These are phyloP conservation scores for Pocillopora meandrina DNA, from an alignment of 92 coral and sea anemone species.

Conservation along the genomic window DNA sequence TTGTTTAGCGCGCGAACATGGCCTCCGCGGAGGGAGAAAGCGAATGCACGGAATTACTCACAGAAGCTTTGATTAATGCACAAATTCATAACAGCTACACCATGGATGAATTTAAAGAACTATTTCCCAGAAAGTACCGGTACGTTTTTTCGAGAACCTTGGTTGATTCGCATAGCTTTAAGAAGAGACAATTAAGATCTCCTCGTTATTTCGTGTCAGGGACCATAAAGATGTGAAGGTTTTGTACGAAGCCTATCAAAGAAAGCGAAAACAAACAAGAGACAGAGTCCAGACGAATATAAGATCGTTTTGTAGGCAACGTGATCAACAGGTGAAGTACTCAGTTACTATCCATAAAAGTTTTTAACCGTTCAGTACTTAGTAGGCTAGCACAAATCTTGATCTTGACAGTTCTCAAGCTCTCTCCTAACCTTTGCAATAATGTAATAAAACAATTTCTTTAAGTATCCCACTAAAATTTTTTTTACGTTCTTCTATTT, in stretches of 20 bases:
- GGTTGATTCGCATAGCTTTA: neutral
- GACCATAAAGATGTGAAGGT: constrained; percentile 63
- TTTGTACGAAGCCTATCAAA: constrained; percentile 67
- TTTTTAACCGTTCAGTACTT: neutral
- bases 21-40: neutral
- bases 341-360: neutral
- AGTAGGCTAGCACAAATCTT: neutral
- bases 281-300: constrained; percentile 47
- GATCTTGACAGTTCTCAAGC: neutral
- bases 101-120: constrained; percentile 63
- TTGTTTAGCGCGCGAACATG: neutral
- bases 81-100: constrained; percentile 63
- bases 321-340: constrained; percentile 14
- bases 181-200: neutral
- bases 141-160: constrained; percentile 15
- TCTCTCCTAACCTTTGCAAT: too few species aligned
- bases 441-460: neutral
- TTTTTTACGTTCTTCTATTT: neutral
- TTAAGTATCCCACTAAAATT: neutral
- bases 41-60: constrained; percentile 31
- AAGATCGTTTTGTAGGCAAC: constrained; percentile 38
- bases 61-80: constrained; percentile 58
- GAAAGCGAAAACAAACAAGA: constrained; percentile 54
- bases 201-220: constrained; percentile 20
- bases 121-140: constrained; percentile 71